Conservation (phyloP, 2,113 vertebrate species). For the Ptilonorhynchus violaceus region DNA sequence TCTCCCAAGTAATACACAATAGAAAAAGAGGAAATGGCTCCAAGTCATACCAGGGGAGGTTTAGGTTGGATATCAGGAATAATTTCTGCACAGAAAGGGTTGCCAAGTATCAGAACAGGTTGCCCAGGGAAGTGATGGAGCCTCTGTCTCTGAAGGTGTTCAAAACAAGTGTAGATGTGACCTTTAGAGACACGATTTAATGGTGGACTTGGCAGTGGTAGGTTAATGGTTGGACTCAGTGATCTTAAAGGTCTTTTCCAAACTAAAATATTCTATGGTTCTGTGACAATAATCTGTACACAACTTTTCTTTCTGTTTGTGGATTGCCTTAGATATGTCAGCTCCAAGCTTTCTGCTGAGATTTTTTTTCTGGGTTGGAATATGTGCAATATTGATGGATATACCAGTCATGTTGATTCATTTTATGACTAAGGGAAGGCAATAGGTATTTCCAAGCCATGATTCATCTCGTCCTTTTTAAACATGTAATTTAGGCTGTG, state of each 20-base stretch:
- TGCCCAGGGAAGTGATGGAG: neutral
- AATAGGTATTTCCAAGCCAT: neutral
- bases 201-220: neutral
- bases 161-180: neutral
- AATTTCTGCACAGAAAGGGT: neutral
- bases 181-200: neutral
- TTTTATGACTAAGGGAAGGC: neutral
- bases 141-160: neutral
- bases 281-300: neutral
- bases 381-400: neutral
- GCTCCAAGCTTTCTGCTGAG: neutral
- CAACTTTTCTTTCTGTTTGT: neutral
- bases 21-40: neutral
- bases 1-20: neutral
- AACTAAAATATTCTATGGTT: neutral
- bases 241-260: neutral
- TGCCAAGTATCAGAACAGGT: neutral
- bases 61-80: neutral
- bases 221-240: neutral
- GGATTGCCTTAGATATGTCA: neutral
- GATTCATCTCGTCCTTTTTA: neutral
- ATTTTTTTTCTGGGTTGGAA: neutral
- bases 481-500: neutral
- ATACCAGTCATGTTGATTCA: accelerated
- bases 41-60: neutral